Evolutionary conservation across 1,140 invertebrate genomes (phyloP).

Genomic region (Potamilus streckersoni): DNA sequence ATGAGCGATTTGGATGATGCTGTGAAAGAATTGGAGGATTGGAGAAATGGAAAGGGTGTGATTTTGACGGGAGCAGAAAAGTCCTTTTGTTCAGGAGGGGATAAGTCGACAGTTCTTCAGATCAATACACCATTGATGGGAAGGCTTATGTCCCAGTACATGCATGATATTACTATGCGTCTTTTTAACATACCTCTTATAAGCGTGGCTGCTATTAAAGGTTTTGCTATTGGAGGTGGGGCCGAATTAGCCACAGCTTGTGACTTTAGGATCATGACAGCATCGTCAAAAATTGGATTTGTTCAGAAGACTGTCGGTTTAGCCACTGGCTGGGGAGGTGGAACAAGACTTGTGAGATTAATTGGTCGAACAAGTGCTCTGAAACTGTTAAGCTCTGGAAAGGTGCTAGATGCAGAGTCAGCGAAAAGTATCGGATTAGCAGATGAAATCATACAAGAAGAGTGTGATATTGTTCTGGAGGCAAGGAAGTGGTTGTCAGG

Average conservation of each 20-base stretch:
- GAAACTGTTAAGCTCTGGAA: conserved; percentile 67
- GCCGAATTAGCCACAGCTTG: conserved; percentile 73
- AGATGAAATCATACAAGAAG: conserved; percentile 55
- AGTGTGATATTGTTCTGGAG: conserved; percentile 42
- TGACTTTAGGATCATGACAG: conserved; percentile 72
- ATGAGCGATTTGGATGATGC: conserved; percentile 72
- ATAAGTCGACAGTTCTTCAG: conserved; percentile 69
- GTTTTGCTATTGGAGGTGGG: conserved; percentile 74
- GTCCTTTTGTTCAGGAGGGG: conserved; percentile 75
- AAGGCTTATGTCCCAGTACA: conserved; percentile 69
- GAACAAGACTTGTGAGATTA: conserved; percentile 67
- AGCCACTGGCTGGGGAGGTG: conserved; percentile 74
- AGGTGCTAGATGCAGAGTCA: conserved; percentile 62
- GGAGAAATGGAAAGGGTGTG: conserved; percentile 72
- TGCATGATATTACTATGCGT: conserved; percentile 69
- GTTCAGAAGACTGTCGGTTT: conserved; percentile 75
- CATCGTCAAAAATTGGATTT: conserved; percentile 69
- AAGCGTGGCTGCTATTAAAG: conserved; percentile 71
- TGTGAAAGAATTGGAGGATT: conserved; percentile 67
- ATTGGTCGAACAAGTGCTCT: conserved; percentile 69
- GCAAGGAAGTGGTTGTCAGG: conserved; percentile 65
- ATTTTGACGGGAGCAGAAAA: conserved; percentile 69
- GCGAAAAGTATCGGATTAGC: conserved; percentile 66
- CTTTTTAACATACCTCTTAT: conserved; percentile 71
- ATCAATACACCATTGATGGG: conserved; percentile 62